Base-by-base conservation (phyloP, 92 coral and sea anemone genomes). In the Siderastrea radians region DNA sequence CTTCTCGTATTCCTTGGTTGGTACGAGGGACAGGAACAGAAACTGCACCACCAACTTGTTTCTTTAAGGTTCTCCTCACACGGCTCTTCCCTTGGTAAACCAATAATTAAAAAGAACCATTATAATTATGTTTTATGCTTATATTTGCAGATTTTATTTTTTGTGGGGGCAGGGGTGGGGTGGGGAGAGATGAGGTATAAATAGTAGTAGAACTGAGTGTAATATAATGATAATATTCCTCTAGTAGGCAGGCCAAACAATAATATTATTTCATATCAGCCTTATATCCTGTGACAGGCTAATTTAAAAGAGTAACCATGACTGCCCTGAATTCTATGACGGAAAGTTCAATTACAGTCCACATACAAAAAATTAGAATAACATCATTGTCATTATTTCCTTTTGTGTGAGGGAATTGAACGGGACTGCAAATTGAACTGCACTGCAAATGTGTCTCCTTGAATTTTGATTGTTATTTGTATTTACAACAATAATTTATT, bases 11-110 rank as follows among this genome's bases (percentile, higher is more conserved):
- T 15, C 72, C 61, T 6, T 66, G 38, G 44, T 72, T 87, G 15
- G 50, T 38, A 73, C 73, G 55, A 13, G 86, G 62, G 3, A 80
- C 82, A 6, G 91, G 86, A 4, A 87, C 82, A 7, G 91, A 87
- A 1, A 87, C 59, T 8, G 10, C 65, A 3, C 86, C 86, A 72
- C 86, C 91, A 17, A 79, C 60, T 47, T 87, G 91, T 14, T 87
- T 87, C 49, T 74, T 79, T 8, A 73, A 48, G 6, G 86, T 81
- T 38, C 82, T 85, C 16, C 91, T 66, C 47, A 87, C 79, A 9
- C 82, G 17, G 4, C 53, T 2, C 69, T 85, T 76, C 44, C 89
- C 89, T 85, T 73, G 16, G 64, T 59, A 52, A 49, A 61, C 52
- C 60, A 60, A 55, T 55, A 55, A 55, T 55, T 26, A 26, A 55